Percentiles rank a stretch among this genome's conserved stretches.
Evolutionary conservation across 2,113 vertebrate genomes (phyloP).

Genomic region (Microtus pennsylvanicus): DNA sequence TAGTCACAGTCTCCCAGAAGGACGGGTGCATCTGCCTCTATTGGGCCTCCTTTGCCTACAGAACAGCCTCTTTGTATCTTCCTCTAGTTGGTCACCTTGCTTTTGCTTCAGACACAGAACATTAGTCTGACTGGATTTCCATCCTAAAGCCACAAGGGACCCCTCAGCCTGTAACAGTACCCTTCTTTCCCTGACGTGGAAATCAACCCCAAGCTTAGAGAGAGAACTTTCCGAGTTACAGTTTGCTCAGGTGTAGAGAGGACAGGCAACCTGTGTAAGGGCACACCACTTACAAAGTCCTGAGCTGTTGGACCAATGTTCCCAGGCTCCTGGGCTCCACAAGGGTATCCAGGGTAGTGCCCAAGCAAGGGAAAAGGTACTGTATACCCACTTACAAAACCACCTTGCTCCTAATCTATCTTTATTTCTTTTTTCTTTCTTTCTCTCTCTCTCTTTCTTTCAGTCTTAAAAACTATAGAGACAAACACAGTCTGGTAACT

Average conservation of each 20-base stretch:
- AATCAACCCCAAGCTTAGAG: not conserved
- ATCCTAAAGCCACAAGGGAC: not conserved
- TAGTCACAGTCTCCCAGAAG: not conserved
- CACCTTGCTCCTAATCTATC: not conserved
- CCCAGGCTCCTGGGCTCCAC: not conserved
- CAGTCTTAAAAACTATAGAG: not conserved
- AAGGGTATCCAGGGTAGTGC: not conserved
- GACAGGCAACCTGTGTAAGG: not conserved
- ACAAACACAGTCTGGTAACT: not conserved
- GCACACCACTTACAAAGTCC: not conserved
- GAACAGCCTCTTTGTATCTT: not conserved
- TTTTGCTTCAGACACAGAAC: not conserved
- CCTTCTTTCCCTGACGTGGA: not conserved
- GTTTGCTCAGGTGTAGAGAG: not conserved
- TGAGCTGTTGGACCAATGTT: not conserved
- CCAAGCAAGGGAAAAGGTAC: not conserved
- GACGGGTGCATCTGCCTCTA: fast-evolving
- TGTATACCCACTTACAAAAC: not conserved
- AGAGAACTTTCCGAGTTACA: not conserved
- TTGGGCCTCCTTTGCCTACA: not conserved
- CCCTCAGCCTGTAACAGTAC: not conserved
- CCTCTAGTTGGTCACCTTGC: not conserved
- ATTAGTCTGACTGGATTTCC: not conserved
- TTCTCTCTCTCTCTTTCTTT: too few relatives aligned
- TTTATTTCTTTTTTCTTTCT: too few relatives aligned